Evolutionary conservation across 2,888 invertebrate genomes (phyloP).

Genomic region (Galerucella nymphaeae): DNA sequence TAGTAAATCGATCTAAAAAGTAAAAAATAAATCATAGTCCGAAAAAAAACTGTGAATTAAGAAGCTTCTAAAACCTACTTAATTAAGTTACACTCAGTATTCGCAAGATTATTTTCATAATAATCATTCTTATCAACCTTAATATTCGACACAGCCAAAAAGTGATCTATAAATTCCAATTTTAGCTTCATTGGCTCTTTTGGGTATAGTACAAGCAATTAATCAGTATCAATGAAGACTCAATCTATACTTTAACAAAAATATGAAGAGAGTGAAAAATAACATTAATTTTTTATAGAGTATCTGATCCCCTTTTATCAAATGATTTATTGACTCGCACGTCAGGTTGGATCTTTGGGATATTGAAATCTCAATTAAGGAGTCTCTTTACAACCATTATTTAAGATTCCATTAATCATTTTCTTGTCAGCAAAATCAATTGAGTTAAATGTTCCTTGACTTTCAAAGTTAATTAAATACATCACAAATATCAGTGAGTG

Average conservation of each 20-base stretch:
- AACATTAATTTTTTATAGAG: constrained; percentile 11
- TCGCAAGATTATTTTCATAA: too few species aligned
- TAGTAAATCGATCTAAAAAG: too few species aligned
- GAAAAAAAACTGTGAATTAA: too few species aligned
- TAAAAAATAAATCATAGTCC: too few species aligned
- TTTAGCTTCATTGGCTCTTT: not conserved
- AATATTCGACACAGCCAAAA: not conserved
- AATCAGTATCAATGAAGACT: constrained; percentile 1
- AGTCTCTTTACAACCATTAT: constrained; percentile 32
- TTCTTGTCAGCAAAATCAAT: constrained; percentile 32
- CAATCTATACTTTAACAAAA: constrained; percentile 5
- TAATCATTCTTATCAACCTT: too few species aligned
- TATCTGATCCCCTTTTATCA: not conserved
- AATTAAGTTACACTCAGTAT: too few species aligned
- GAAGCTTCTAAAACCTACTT: too few species aligned
- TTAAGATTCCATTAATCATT: constrained; percentile 34
- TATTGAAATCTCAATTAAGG: constrained; percentile 32
- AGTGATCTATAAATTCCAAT: not conserved
- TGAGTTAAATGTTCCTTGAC: constrained; percentile 19
- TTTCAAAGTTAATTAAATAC: constrained; percentile 27
- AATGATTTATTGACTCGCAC: constrained; percentile 22
- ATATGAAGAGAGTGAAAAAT: constrained; percentile 1
- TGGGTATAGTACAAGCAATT: not conserved
- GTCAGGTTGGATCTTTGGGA: constrained; percentile 25
- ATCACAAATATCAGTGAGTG: constrained; percentile 2